phyloP scores from a whole-genome alignment of 2,113 vertebrate species.

The Cottus gobio region DNA sequence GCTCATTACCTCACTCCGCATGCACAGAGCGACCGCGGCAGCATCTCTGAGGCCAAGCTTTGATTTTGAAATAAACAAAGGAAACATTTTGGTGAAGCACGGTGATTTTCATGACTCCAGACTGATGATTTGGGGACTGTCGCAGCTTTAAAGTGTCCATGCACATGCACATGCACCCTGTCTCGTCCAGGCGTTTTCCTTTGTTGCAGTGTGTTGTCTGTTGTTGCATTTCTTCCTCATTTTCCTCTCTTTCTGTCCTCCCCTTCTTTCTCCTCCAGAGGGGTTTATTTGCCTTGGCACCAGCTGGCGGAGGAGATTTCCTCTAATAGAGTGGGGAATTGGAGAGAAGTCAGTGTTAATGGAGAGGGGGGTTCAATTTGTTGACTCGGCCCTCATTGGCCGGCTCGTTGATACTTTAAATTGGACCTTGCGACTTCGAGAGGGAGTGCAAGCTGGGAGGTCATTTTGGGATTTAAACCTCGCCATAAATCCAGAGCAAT shows the following conservation, averaged over 20 bases:
- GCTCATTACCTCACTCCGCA: slow-evolving; percentile 40
- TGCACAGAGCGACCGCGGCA: slow-evolving; percentile 14
- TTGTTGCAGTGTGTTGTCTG: slow-evolving; percentile 56
- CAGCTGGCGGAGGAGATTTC: slow-evolving; percentile 51
- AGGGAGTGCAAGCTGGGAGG: slow-evolving; percentile 36
- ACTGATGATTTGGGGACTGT: slow-evolving; percentile 58
- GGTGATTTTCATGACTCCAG: slow-evolving; percentile 44
- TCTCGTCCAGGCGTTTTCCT: slow-evolving; percentile 57
- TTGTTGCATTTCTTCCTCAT: slow-evolving; percentile 56
- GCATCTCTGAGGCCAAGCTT: slow-evolving; percentile 35
- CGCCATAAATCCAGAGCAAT: slow-evolving; percentile 44
- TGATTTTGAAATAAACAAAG: slow-evolving; percentile 67
- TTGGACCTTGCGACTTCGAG: slow-evolving; percentile 16
- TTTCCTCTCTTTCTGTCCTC: slow-evolving; percentile 25
- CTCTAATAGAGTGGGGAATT: slow-evolving; percentile 49
- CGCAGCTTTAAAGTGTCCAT: slow-evolving; percentile 44
- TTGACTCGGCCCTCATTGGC: slow-evolving; percentile 10
- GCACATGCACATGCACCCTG: slow-evolving; percentile 55
- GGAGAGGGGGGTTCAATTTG: slow-evolving; percentile 40
- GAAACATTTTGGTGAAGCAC: slow-evolving; percentile 50
- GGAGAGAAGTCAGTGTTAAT: slow-evolving; percentile 34
- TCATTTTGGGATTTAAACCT: slow-evolving; percentile 25
- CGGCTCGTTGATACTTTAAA: slow-evolving; percentile 21
- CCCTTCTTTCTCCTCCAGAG: slow-evolving; percentile 21
- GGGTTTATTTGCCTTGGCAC: slow-evolving; percentile 63